Conservation (phyloP, 2,888 invertebrate genomes). For the Malthinus seriepunctatus region DNA sequence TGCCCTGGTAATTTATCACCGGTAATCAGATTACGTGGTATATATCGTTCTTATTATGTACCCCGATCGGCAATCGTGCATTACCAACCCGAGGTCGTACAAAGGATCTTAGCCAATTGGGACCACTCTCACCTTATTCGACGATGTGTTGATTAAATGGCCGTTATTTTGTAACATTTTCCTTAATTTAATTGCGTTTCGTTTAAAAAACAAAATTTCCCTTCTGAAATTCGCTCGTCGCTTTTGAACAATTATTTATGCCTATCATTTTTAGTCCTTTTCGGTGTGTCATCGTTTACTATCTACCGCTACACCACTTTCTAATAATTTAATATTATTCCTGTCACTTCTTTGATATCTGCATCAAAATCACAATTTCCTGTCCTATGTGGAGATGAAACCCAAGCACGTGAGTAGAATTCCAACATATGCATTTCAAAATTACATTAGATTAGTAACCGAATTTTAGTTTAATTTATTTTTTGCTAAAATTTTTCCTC, state of each 20-base stretch:
- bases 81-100: slow-evolving; percentile 43
- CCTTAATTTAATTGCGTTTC: background rate
- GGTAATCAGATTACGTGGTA: slow-evolving; percentile 49
- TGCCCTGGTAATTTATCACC: slow-evolving; percentile 50
- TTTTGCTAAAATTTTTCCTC: no score
- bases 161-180: background rate
- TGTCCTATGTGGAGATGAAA: slow-evolving; percentile 30
- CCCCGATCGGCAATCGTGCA: slow-evolving; percentile 45
- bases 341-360: slow-evolving; percentile 30
- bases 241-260: background rate
- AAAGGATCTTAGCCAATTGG: slow-evolving; percentile 29
- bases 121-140: slow-evolving; percentile 21
- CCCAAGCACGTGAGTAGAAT: slow-evolving; percentile 28
- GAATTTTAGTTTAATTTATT: background rate
- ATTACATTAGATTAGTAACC: background rate
- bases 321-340: slow-evolving; percentile 32
- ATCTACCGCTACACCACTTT: slow-evolving; percentile 11
- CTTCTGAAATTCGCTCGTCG: background rate
- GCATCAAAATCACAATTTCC: slow-evolving; percentile 35
- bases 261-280: background rate
- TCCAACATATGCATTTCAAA: background rate
- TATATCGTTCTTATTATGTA: slow-evolving; percentile 47
- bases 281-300: background rate
- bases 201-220: background rate
- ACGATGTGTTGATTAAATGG: slow-evolving; percentile 28